Evolutionary conservation across 2,888 invertebrate genomes (phyloP).

Genomic region (Aelia acuminata): DNA sequence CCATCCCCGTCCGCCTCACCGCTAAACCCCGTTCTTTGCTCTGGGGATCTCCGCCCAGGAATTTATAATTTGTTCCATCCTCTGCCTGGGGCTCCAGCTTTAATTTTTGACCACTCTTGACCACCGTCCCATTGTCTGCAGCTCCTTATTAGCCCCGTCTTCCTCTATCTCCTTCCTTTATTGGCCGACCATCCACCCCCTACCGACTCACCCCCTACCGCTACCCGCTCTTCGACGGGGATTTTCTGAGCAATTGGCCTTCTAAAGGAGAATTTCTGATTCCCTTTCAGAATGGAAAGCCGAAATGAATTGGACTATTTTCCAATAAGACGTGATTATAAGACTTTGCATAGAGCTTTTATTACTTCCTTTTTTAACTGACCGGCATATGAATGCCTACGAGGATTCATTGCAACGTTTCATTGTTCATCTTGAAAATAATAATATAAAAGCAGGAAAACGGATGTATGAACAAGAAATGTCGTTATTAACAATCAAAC

Average conservation of each 20-base stretch:
- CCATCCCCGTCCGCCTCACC: constrained; percentile 30
- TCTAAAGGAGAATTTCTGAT: not conserved
- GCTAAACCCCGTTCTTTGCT: constrained; percentile 43
- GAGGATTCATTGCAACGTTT: not conserved
- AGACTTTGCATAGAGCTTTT: not conserved
- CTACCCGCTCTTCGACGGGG: not conserved
- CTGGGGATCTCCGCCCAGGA: constrained; percentile 2
- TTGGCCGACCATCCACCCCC: constrained; percentile 1
- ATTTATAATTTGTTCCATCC: constrained; percentile 60
- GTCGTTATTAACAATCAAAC: too few relatives aligned
- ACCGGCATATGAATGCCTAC: not conserved
- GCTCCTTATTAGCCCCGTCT: constrained; percentile 28
- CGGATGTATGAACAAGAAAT: too few relatives aligned
- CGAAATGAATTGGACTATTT: not conserved
- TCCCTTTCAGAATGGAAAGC: not conserved
- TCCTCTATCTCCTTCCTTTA: not conserved
- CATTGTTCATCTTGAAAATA: not conserved
- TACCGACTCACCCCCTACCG: not conserved
- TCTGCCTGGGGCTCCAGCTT: not conserved
- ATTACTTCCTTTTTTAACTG: not conserved
- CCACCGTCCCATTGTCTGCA: constrained; percentile 50
- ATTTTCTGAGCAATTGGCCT: not conserved
- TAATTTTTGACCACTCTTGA: constrained; percentile 53
- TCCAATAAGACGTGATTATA: not conserved
- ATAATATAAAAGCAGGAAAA: too few relatives aligned